A percentile compares a stretch with the other conserved stretches of the same genome.
Conservation (phyloP, 35 echinoderm and acorn worm genomes). For the Chiridota heheva region DNA sequence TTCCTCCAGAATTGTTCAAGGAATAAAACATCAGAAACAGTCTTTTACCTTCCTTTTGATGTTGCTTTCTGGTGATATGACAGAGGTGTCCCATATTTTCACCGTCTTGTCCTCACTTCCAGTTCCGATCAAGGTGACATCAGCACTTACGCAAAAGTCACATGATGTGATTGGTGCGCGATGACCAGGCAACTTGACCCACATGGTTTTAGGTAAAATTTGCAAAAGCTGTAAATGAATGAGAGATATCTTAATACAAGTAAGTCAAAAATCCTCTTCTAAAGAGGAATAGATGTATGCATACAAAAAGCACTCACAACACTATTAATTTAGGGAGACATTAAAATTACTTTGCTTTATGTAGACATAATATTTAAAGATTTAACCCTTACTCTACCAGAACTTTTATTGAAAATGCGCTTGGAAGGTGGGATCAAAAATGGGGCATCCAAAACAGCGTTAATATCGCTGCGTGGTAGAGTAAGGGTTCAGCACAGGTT, state of each 20-base stretch:
- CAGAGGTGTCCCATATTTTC: constrained; percentile 68
- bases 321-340: not conserved
- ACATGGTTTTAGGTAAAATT: constrained; percentile 29
- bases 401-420: not conserved
- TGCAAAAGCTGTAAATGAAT: constrained; percentile 23
- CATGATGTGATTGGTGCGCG: constrained; percentile 45
- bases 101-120: constrained; percentile 81
- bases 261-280: not conserved
- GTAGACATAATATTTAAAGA: not conserved
- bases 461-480: no score
- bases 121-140: constrained; percentile 50
- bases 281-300: no score
- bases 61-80: constrained; percentile 22
- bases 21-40: not conserved
- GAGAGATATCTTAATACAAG: not conserved
- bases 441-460: no score
- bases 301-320: no score
- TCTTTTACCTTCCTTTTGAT: constrained; percentile 44
- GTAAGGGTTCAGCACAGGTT: no score
- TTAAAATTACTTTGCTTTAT: not conserved
- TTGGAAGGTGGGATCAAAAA: no score
- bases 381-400: not conserved
- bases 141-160: constrained; percentile 45
- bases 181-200: constrained; percentile 62
- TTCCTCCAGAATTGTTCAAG: no score